Percentiles rank a stretch among this genome's conserved stretches.
Conservation (phyloP, 2,888 invertebrate species). For the Hymenopus coronatus region DNA sequence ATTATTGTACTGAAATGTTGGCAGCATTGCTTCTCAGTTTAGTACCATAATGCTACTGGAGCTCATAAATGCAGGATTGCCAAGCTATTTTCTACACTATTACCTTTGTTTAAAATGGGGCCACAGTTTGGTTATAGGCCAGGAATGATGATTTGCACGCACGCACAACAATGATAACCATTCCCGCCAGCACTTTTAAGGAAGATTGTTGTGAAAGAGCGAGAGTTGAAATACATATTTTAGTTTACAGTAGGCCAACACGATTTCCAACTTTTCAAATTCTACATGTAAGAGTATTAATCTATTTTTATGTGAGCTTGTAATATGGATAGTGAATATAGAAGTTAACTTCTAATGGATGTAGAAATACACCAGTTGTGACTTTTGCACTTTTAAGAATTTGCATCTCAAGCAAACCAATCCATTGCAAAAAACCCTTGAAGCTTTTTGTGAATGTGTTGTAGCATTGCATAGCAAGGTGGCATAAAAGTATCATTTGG, state of each 20-base stretch:
- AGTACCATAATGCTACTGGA: neutral
- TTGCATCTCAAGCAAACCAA: neutral
- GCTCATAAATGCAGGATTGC: neutral
- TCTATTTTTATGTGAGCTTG: conserved; percentile 17
- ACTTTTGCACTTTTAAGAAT: neutral
- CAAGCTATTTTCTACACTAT: neutral
- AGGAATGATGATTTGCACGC: neutral
- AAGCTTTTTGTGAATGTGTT: too few relatives aligned
- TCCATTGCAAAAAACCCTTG: neutral
- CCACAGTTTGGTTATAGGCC: neutral
- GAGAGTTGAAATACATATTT: neutral
- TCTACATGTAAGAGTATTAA: neutral
- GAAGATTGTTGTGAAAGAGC: neutral
- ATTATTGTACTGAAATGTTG: too few relatives aligned
- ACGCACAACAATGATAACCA: neutral
- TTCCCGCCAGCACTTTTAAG: neutral
- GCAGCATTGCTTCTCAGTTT: neutral
- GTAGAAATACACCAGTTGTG: neutral
- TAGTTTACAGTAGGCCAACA: neutral
- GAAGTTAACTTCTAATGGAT: neutral
- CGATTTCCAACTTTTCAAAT: neutral
- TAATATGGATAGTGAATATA: neutral
- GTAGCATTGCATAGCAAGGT: too few relatives aligned
- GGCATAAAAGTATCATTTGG: too few relatives aligned
- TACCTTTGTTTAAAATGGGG: neutral